Evolutionary conservation across 2,888 invertebrate genomes (phyloP).

Genomic region (Leptopterna dolabrata): DNA sequence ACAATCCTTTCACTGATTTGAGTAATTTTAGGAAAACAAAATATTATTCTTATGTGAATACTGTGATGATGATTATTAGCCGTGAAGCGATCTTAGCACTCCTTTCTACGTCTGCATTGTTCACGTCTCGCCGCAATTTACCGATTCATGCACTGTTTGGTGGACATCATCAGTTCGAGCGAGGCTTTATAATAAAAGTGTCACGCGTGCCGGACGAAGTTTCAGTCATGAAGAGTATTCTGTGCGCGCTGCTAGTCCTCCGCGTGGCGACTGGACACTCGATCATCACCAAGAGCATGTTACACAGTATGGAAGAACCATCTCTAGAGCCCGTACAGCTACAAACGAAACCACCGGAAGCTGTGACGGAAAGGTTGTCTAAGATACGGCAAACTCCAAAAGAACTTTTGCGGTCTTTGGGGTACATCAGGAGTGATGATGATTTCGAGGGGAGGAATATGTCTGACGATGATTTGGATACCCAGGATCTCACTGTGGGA

Average conservation of each 20-base stretch:
- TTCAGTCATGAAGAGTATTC: constrained; percentile 40
- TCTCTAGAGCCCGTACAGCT: constrained; percentile 47
- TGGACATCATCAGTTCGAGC: constrained; percentile 39
- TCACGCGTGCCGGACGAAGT: constrained; percentile 13
- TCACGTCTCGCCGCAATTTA: constrained; percentile 1
- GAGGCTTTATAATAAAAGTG: constrained; percentile 35
- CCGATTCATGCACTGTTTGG: constrained; percentile 37
- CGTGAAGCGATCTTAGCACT: neutral
- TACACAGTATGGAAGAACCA: neutral
- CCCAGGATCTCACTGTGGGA: neutral
- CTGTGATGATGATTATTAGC: neutral
- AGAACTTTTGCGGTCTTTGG: constrained; percentile 14
- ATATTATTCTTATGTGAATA: neutral
- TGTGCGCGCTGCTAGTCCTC: constrained; percentile 22
- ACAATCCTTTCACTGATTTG: neutral
- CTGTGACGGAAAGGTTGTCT: neutral
- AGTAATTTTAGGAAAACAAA: neutral
- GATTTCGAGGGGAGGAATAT: constrained; percentile 10
- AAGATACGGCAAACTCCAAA: neutral
- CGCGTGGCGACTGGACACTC: neutral
- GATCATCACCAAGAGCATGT: constrained; percentile 26
- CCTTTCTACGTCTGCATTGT: constrained; percentile 2
- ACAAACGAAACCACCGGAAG: constrained; percentile 24
- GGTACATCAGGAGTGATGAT: neutral
- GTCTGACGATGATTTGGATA: neutral